These are phyloP conservation scores for Canis aureus DNA, from an alignment of 2,113 vertebrate species.

Conservation along the genomic window DNA sequence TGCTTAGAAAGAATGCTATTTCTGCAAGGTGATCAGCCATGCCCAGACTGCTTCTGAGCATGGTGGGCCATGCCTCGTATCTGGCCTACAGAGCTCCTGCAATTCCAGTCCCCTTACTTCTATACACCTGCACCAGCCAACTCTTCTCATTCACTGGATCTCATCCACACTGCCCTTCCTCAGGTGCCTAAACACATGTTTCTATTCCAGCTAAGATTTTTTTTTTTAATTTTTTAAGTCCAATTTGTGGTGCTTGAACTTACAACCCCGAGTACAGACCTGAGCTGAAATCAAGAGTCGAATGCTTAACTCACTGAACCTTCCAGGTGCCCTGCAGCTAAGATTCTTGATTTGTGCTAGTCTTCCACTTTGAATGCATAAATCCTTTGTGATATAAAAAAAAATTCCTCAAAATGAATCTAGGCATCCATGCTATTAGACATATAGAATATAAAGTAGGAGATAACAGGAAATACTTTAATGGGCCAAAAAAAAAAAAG, in stretches of 20 bases:
- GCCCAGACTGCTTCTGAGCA: neutral
- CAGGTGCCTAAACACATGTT: neutral
- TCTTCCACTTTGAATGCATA: neutral
- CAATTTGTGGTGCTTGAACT: neutral
- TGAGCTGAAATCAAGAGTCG: neutral
- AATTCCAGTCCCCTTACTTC: neutral
- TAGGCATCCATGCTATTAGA: neutral
- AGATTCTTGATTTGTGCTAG: neutral
- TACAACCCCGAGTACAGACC: neutral
- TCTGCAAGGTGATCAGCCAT: neutral
- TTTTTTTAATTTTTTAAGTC: neutral
- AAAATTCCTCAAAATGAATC: neutral
- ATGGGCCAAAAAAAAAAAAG: neutral
- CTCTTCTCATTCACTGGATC: neutral
- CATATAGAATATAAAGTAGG: neutral
- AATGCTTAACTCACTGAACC: neutral
- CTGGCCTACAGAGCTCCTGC: neutral
- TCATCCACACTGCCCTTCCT: neutral
- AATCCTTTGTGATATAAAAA: neutral
- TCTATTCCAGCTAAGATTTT: neutral
- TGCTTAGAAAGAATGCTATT: neutral
- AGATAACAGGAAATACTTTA: neutral
- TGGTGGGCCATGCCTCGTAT: too few species aligned
- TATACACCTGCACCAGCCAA: rapidly evolving
- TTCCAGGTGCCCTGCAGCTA: neutral